Evolutionary conservation across 2,113 vertebrate genomes (phyloP).

Genomic region (Chaenocephalus aceratus): DNA sequence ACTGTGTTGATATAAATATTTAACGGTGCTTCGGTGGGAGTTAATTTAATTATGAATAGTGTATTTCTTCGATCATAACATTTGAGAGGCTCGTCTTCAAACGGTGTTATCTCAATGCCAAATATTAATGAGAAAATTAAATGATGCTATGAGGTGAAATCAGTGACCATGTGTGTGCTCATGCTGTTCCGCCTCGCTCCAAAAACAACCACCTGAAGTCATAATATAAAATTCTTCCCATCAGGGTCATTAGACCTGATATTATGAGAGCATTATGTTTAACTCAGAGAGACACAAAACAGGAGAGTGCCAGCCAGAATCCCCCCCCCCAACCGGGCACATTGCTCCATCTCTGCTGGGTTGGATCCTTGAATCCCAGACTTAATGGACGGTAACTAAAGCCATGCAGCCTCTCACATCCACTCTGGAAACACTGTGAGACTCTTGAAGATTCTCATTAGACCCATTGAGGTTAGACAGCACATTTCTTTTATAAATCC

Average conservation of each 20-base stretch:
- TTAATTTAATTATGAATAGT: conserved; percentile 50
- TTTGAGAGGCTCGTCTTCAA: conserved; percentile 2
- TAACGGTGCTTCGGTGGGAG: conserved; percentile 32
- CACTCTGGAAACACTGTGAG: conserved; percentile 36
- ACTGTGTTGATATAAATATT: conserved; percentile 63
- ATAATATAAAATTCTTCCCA: conserved; percentile 28
- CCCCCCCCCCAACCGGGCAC: not conserved
- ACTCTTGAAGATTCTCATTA: conserved; percentile 39
- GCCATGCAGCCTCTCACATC: conserved; percentile 23
- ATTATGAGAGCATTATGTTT: conserved; percentile 20
- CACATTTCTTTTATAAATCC: conserved; percentile 25
- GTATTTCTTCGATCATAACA: conserved; percentile 43
- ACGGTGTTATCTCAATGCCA: conserved; percentile 22
- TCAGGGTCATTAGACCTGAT: conserved; percentile 25
- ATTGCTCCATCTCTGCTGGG: conserved; percentile 26
- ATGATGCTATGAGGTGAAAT: conserved; percentile 37
- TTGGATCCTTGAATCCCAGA: conserved; percentile 31
- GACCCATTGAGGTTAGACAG: conserved; percentile 45
- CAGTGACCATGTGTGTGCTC: not conserved
- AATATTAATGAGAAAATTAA: conserved; percentile 57
- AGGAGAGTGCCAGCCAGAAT: conserved; percentile 3
- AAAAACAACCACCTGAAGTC: conserved; percentile 34
- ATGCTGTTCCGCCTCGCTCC: conserved; percentile 21
- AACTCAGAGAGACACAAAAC: conserved; percentile 4
- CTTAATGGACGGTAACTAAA: conserved; percentile 59